Evolutionary conservation across 2,113 vertebrate genomes (phyloP).

Genomic region (Columba janthina): DNA sequence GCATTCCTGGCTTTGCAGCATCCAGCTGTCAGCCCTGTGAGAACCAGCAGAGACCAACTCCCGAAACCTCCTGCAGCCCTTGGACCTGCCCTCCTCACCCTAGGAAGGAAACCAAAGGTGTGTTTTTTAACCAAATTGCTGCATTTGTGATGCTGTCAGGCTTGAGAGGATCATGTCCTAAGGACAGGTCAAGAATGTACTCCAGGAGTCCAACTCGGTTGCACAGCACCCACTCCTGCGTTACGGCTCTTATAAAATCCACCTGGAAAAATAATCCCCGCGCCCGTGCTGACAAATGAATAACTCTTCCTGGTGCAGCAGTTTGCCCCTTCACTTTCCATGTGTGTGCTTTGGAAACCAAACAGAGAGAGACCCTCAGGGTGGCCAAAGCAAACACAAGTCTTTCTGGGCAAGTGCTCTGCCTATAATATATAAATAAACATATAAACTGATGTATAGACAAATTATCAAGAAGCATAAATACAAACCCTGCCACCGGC

Average conservation of each 20-base stretch:
- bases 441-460: background rate
- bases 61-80: background rate
- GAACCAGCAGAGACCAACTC: background rate
- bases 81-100: too few species aligned
- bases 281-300: background rate
- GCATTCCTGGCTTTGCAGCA: background rate
- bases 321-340: background rate
- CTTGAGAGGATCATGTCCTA: background rate
- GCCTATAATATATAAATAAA: background rate
- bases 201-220: rapidly evolving
- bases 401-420: background rate
- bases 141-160: background rate
- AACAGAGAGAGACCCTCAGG: background rate
- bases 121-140: background rate
- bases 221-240: background rate
- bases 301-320: background rate
- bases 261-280: slow-evolving; percentile 41
- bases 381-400: slow-evolving; percentile 38
- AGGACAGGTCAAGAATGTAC: background rate
- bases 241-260: background rate
- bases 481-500: background rate
- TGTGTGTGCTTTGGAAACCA: slow-evolving; percentile 30
- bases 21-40: rapidly evolving
- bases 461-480: background rate
- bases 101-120: background rate